phyloP scores from a whole-genome alignment of 2,113 vertebrate species.

The Sakesphorus luctuosus region DNA sequence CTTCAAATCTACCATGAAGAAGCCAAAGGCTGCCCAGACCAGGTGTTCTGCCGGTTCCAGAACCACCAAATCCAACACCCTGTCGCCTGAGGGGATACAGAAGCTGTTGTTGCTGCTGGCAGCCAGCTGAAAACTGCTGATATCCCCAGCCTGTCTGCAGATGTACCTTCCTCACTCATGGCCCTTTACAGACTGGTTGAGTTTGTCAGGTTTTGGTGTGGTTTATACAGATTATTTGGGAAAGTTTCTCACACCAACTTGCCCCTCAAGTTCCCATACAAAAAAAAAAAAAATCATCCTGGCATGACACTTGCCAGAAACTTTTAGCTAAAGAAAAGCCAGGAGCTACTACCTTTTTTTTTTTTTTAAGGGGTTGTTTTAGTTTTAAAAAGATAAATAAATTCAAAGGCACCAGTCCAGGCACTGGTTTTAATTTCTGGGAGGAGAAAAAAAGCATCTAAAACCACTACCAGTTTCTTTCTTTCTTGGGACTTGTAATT shows the following conservation, averaged over 20 bases:
- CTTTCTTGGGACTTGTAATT: constrained; percentile 20
- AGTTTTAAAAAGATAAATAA: constrained; percentile 57
- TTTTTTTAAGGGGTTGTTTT: constrained; percentile 37
- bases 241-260: constrained; percentile 63
- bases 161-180: neutral
- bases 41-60: constrained; percentile 16
- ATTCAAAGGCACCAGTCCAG: constrained; percentile 19
- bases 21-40: neutral
- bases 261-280: constrained; percentile 20
- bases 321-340: constrained; percentile 33
- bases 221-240: constrained; percentile 48
- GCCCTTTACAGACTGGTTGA: constrained; percentile 52
- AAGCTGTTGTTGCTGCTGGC: neutral
- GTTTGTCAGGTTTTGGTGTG: constrained; percentile 51
- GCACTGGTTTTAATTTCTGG: constrained; percentile 55
- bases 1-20: neutral
- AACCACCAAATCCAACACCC: neutral
- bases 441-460: constrained; percentile 37
- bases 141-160: constrained; percentile 52
- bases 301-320: neutral
- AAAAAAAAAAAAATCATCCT: neutral
- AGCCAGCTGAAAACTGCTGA: constrained; percentile 32
- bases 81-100: neutral
- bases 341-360: neutral
- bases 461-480: constrained; percentile 16